phyloP scores from a whole-genome alignment of 53 echinoderm and acorn worm species.

The Apostichopus leukothele region DNA sequence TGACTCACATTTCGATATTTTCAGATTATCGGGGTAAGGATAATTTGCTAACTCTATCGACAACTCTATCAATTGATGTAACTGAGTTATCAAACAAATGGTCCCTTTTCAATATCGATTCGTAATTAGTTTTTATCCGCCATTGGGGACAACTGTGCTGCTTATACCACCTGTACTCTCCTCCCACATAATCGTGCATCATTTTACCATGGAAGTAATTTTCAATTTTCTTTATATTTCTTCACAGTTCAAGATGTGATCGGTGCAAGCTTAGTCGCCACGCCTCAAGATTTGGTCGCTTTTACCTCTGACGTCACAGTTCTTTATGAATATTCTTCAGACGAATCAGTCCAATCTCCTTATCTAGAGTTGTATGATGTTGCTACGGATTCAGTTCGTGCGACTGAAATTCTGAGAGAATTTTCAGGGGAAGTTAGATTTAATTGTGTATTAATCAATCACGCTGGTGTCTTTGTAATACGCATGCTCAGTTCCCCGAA shows the following conservation, averaged over 20 bases:
- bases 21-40: no score
- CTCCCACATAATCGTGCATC: no score
- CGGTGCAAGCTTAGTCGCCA: not conserved
- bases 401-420: constrained; percentile 22
- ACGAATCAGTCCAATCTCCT: not conserved
- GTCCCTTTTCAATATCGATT: no score
- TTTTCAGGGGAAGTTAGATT: constrained; percentile 56
- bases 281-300: constrained; percentile 47
- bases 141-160: no score
- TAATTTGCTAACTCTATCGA: no score
- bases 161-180: no score
- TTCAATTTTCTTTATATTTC: not conserved
- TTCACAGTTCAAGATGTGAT: not conserved
- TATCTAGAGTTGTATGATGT: constrained; percentile 67
- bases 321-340: constrained; percentile 42
- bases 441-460: constrained; percentile 76
- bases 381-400: constrained; percentile 22
- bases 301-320: constrained; percentile 58
- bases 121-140: no score
- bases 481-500: constrained; percentile 46
- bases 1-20: no score
- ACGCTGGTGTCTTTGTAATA: constrained; percentile 63
- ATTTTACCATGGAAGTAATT: no score
- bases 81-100: no score
- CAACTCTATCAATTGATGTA: no score